Evolutionary conservation across 1,140 invertebrate genomes (phyloP).

Genomic region (Drosophila malerkotliana): DNA sequence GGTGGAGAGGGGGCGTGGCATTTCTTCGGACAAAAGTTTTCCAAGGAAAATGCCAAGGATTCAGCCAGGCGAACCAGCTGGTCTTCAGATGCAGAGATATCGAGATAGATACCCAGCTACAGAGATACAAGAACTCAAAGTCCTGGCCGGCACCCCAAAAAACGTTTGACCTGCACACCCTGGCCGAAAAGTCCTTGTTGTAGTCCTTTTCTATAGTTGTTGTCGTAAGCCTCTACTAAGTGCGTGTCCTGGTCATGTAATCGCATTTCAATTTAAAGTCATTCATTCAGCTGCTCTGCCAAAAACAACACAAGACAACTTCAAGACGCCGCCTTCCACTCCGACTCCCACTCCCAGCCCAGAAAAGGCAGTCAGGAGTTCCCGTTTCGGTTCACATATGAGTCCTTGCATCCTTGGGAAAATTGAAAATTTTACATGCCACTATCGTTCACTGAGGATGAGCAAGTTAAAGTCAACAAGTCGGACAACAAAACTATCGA

Average conservation of each 20-base stretch:
- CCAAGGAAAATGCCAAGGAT: slow-evolving; percentile 48
- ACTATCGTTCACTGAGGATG: not conserved
- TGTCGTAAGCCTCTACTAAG: slow-evolving; percentile 70
- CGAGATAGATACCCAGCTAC: not conserved
- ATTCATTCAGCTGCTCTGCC: slow-evolving; percentile 59
- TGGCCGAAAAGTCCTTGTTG: slow-evolving; percentile 25
- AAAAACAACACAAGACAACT: slow-evolving; percentile 35
- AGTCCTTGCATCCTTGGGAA: slow-evolving; percentile 50
- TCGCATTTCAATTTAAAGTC: slow-evolving; percentile 81
- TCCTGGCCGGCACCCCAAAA: slow-evolving; percentile 13
- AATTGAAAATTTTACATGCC: slow-evolving; percentile 68
- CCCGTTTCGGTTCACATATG: not conserved
- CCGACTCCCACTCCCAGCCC: not conserved
- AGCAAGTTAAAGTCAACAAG: not conserved
- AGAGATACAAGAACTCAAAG: not conserved
- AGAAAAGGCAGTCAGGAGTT: not conserved
- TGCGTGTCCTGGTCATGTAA: slow-evolving; percentile 79
- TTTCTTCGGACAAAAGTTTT: slow-evolving; percentile 47
- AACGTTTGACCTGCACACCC: slow-evolving; percentile 63
- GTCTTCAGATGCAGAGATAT: slow-evolving; percentile 3
- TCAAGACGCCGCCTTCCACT: slow-evolving; percentile 10
- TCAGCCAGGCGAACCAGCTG: slow-evolving; percentile 50
- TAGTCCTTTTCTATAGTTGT: slow-evolving; percentile 16
- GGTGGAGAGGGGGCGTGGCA: slow-evolving; percentile 23
- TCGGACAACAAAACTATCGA: not conserved